These are phyloP conservation scores for Allobates femoralis DNA, from an alignment of 2,797 vertebrate genomes.

Conservation along the genomic window DNA sequence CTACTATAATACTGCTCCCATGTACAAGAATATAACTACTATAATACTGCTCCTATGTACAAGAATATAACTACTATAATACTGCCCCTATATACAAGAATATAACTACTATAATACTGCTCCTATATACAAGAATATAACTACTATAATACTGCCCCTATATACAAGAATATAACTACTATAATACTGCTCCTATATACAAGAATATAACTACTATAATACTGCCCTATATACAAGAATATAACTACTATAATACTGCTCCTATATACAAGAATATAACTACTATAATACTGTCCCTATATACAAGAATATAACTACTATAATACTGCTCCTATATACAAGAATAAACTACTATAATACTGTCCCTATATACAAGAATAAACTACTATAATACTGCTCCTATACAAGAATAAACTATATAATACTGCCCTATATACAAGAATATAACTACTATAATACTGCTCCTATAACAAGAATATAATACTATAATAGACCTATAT, in stretches of 20 bases:
- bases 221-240: constrained; percentile 1
- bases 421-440: not conserved
- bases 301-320: no score
- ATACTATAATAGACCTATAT: constrained; percentile 3
- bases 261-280: constrained; percentile 3
- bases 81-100: not conserved
- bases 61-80: not conserved
- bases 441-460: constrained; percentile 18
- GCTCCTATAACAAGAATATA: not conserved
- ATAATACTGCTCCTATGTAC: constrained; percentile 5
- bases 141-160: constrained; percentile 7
- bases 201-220: constrained; percentile 14
- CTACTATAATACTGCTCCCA: not conserved
- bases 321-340: no score
- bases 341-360: not conserved
- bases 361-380: not conserved
- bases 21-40: constrained; percentile 9
- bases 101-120: constrained; percentile 14
- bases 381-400: not conserved
- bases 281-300: constrained; percentile 18
- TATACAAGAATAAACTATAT: not conserved
- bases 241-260: constrained; percentile 7
- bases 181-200: constrained; percentile 4
- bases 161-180: constrained; percentile 1
- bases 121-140: not conserved